Conservation (phyloP, 1,140 invertebrate species). For the Pachypeltis micranthus region DNA sequence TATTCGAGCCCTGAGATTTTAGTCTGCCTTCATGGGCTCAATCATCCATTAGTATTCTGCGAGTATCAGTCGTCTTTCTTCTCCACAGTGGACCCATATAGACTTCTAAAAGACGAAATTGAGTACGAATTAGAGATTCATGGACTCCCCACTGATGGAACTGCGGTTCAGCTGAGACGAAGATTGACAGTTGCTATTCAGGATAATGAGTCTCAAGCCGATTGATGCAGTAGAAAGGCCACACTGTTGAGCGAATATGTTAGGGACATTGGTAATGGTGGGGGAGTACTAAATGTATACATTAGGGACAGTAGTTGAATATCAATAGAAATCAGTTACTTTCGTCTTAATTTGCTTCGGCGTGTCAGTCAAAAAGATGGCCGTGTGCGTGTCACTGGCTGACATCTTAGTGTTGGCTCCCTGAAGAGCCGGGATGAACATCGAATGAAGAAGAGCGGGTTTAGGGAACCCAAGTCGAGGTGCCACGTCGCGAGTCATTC, state of each 20-base stretch:
- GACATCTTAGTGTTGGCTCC: constrained; percentile 98
- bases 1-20: too few species aligned
- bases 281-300: neutral
- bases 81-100: too few species aligned
- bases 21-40: too few species aligned
- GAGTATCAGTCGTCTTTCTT: too few species aligned
- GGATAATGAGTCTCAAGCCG: too few species aligned
- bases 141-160: too few species aligned
- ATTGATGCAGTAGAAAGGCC: too few species aligned
- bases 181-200: too few species aligned
- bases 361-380: constrained; percentile 90
- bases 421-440: constrained; percentile 91
- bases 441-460: constrained; percentile 87
- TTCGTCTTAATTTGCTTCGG: constrained; percentile 96
- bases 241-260: neutral
- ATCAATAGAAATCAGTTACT: constrained; percentile 42
- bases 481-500: constrained; percentile 95
- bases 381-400: constrained; percentile 84
- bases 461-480: constrained; percentile 78
- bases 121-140: too few species aligned
- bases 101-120: too few species aligned
- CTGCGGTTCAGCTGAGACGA: too few species aligned
- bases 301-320: neutral
- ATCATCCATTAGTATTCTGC: too few species aligned
- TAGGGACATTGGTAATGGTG: neutral